Percentiles rank a stretch among this genome's conserved stretches.
Conservation (phyloP, 1,140 invertebrate species). For the Drosophila nigromelanica region DNA sequence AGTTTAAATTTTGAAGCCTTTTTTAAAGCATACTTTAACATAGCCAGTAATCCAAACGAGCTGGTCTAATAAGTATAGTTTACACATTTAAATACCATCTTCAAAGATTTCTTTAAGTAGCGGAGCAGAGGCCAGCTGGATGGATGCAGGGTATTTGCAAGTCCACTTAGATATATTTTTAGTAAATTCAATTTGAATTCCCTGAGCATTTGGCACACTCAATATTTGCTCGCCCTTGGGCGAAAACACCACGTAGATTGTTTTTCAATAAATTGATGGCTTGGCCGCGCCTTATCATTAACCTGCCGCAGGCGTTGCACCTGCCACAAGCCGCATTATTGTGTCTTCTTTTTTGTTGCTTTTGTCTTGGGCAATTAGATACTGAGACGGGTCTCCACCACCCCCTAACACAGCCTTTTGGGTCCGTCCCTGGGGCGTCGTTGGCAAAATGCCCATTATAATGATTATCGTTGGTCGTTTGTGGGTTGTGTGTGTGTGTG, state of each 20-base stretch:
- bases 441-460: slow-evolving; percentile 69
- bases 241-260: slow-evolving; percentile 47
- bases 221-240: slow-evolving; percentile 15
- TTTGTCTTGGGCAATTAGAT: slow-evolving; percentile 68
- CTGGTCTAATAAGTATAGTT: too few species aligned
- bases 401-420: too few species aligned
- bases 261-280: slow-evolving; percentile 70
- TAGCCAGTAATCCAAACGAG: too few species aligned
- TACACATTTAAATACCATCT: too few species aligned
- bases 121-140: too few species aligned
- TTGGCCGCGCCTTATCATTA: slow-evolving; percentile 28
- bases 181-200: slow-evolving; percentile 17
- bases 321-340: slow-evolving; percentile 9
- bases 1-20: not conserved
- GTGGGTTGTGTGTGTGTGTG: slow-evolving; percentile 48
- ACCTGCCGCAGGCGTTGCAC: slow-evolving; percentile 35
- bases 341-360: slow-evolving; percentile 35
- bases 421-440: slow-evolving; percentile 64
- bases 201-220: not conserved
- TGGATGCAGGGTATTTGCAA: too few species aligned
- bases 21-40: not conserved
- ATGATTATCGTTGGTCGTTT: slow-evolving; percentile 76
- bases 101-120: too few species aligned
- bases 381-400: slow-evolving; percentile 17
- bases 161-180: not conserved